These are phyloP conservation scores for Glareola pratincola DNA, from an alignment of 2,113 vertebrate genomes.

Conservation along the genomic window DNA sequence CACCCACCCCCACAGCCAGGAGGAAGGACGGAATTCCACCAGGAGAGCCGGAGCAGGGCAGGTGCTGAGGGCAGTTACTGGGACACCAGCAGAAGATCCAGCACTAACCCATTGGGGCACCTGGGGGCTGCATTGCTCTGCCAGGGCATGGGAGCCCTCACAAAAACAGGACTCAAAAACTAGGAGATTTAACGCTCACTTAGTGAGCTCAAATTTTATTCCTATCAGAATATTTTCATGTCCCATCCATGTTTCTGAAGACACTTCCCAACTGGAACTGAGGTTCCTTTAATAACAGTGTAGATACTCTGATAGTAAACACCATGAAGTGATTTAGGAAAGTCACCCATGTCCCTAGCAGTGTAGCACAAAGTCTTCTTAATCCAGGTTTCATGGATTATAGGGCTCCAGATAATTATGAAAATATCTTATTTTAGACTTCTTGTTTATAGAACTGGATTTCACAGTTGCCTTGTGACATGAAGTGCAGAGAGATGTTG, in stretches of 20 bases:
- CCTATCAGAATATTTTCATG: not conserved
- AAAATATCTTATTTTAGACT: not conserved
- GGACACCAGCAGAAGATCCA: not conserved
- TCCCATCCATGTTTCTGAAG: not conserved
- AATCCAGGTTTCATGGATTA: not conserved
- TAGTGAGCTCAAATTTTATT: not conserved
- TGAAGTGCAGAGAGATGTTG: not conserved
- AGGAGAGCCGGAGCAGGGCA: not conserved
- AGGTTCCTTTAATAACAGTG: not conserved
- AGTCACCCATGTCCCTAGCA: not conserved
- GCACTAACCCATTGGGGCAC: not conserved
- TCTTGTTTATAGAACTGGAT: not conserved
- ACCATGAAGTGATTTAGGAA: not conserved
- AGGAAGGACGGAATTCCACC: not conserved
- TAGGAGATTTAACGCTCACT: not conserved
- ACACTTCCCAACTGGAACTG: not conserved
- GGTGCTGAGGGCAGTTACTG: not conserved
- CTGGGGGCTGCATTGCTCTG: not conserved
- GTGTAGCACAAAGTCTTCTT: not conserved
- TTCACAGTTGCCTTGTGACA: not conserved
- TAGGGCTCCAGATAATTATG: fast-evolving
- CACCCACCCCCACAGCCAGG: not conserved
- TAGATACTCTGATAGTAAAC: not conserved
- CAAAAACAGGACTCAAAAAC: not conserved
- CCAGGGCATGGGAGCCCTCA: not conserved